These are phyloP conservation scores for Lucilia cuprina DNA, from an alignment of 1,140 invertebrate species.

Conservation along the genomic window DNA sequence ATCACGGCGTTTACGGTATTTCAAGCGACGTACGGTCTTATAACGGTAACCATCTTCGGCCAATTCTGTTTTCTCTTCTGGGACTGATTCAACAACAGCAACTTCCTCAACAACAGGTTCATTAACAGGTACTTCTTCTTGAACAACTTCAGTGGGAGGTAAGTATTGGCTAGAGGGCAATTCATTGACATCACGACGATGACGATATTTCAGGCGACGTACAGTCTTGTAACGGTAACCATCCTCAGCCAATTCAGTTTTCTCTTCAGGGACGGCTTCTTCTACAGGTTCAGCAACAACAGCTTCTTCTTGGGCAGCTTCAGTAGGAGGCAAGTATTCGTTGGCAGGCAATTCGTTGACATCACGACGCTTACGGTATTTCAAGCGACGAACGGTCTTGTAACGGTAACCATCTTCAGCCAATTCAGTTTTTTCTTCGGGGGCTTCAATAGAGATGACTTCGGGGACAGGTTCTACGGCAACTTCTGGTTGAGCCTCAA, in stretches of 20 bases:
- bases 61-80: constrained; percentile 38
- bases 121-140: constrained; percentile 35
- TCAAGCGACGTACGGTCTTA: constrained; percentile 47
- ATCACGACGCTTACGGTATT: constrained; percentile 48
- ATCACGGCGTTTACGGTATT: constrained; percentile 51
- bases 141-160: constrained; percentile 44
- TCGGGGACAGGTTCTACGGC: constrained; percentile 40
- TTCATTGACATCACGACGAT: constrained; percentile 53
- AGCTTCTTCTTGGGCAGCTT: constrained; percentile 38
- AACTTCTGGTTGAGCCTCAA: constrained; percentile 38
- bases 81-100: constrained; percentile 34
- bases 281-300: constrained; percentile 20
- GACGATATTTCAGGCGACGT: constrained; percentile 56
- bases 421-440: constrained; percentile 47
- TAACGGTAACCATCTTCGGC: constrained; percentile 51
- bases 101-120: constrained; percentile 39
- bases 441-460: constrained; percentile 40
- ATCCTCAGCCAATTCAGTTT: constrained; percentile 45
- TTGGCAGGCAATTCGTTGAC: constrained; percentile 44
- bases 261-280: constrained; percentile 32
- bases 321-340: constrained; percentile 48
- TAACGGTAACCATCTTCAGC: constrained; percentile 50
- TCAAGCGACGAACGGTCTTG: constrained; percentile 45
- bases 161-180: constrained; percentile 48
- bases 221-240: constrained; percentile 59